Conservation (phyloP, 2,888 invertebrate species). For the Volucella inanis region DNA sequence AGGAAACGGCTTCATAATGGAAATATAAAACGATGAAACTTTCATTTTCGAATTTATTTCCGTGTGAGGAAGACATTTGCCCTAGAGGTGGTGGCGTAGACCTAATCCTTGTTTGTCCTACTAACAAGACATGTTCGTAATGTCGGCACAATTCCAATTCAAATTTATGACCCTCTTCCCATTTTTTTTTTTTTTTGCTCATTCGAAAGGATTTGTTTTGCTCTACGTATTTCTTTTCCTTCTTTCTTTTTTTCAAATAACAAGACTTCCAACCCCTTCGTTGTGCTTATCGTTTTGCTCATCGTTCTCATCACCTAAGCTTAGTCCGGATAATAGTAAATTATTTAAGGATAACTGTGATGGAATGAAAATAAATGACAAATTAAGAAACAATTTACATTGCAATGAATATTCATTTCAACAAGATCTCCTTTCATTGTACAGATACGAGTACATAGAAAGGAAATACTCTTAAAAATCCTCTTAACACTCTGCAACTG, state of each 20-base stretch:
- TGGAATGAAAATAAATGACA: slow-evolving; percentile 45
- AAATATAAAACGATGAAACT: slow-evolving; percentile 58
- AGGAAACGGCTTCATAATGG: slow-evolving; percentile 44
- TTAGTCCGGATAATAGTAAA: slow-evolving; percentile 34
- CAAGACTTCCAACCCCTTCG: no score
- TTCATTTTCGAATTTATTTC: slow-evolving; percentile 56
- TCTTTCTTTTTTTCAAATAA: slow-evolving; percentile 9
- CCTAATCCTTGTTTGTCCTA: slow-evolving; percentile 17
- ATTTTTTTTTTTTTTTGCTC: not conserved
- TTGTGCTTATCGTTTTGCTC: not conserved
- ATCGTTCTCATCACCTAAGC: slow-evolving; percentile 8
- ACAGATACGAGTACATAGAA: not conserved
- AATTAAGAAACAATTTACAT: slow-evolving; percentile 41
- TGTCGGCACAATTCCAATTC: slow-evolving; percentile 25
- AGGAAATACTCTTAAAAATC: not conserved
- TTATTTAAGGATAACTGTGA: slow-evolving; percentile 49
- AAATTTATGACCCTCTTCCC: slow-evolving; percentile 36
- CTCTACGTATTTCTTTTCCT: not conserved
- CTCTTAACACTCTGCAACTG: slow-evolving; percentile 19
- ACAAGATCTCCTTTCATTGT: not conserved
- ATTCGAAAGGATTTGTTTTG: slow-evolving; percentile 10
- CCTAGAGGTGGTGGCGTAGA: not conserved
- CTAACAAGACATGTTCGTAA: slow-evolving; percentile 18
- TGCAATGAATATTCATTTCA: slow-evolving; percentile 59
- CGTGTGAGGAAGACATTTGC: slow-evolving; percentile 34